Evolutionary conservation across 1,140 invertebrate genomes (phyloP), one percentile per base, ranked within the genome.

Genomic region (Pogonomyrmex barbatus): DNA sequence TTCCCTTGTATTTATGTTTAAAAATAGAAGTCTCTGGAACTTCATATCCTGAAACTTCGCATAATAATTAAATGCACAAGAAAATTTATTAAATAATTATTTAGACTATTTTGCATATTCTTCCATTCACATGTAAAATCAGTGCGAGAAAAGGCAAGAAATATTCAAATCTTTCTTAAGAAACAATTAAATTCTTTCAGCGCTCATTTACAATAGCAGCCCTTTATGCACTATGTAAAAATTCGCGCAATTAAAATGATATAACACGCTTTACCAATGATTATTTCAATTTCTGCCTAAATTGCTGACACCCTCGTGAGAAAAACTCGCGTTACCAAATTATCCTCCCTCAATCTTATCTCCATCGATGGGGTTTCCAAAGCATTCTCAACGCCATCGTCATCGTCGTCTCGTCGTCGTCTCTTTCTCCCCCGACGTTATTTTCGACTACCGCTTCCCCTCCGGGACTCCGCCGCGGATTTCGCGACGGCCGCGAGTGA

Each of bases 361-460:
- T 33, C 12, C 30, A 12, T 58, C 36, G 36, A 14, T 14, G 36
- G 39, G 24, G 42, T 36, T 33, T 9, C 9, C 42, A 36, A 77
- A 76, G 60, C 14, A 60, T 58, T 58, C 24, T 36, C 54, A 36
- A 50, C 50, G 2, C 36, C 52, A 36, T 58, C 54, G 71, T 33
- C 71, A 33, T 50, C 73, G 36, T 50, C 24, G 24, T 60, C 33
- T 17, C 50, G 33, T 68, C 39, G 3, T 33, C 30, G 5, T 9
- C 8, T 9, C 42, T 47, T 62, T 81, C 45, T 24, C 9, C 54
- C 39, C 60, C 50, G 42, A 47, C 73, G 47, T 84, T 67, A 65
- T 84, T 76, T 65, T 76, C 68, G 77, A 65, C 42, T 65, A 68
- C 79, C 86, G 79, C 39, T 68, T 68, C 62, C 45, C 54, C 60